Conservation (phyloP, 2,888 invertebrate genomes). For the Hetaerina titia region DNA sequence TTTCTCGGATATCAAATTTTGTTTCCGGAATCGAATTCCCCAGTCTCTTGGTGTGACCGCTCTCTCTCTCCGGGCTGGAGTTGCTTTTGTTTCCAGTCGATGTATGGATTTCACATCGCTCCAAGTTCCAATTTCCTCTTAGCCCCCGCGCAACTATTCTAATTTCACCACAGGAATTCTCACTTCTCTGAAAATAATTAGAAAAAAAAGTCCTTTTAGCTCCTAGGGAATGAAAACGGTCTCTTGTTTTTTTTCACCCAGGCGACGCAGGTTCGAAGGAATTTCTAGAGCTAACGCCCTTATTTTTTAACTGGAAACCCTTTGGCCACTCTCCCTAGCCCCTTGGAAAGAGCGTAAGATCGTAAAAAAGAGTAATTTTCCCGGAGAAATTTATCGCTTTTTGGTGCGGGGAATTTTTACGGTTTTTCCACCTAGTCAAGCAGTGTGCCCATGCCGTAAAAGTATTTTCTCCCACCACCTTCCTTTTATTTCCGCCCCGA, state of each 20-base stretch:
- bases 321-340: not conserved
- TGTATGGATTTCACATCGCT: not conserved
- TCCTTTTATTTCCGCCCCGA: not conserved
- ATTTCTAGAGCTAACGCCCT: not conserved
- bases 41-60: not conserved
- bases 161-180: not conserved
- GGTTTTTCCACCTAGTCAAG: not conserved
- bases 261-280: not conserved
- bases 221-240: not conserved
- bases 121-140: not conserved
- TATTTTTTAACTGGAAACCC: not conserved
- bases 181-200: not conserved
- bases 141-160: not conserved
- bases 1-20: not conserved
- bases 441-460: not conserved
- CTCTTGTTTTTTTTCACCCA: not conserved
- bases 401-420: not conserved
- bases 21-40: no score
- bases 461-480: not conserved
- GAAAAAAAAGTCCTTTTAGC: not conserved
- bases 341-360: not conserved
- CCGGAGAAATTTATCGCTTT: not conserved
- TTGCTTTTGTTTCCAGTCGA: not conserved
- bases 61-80: not conserved
- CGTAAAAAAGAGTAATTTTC: conserved; percentile 24